phyloP scores from a whole-genome alignment of 2,113 vertebrate genomes.

The Emydura subglobosa region DNA sequence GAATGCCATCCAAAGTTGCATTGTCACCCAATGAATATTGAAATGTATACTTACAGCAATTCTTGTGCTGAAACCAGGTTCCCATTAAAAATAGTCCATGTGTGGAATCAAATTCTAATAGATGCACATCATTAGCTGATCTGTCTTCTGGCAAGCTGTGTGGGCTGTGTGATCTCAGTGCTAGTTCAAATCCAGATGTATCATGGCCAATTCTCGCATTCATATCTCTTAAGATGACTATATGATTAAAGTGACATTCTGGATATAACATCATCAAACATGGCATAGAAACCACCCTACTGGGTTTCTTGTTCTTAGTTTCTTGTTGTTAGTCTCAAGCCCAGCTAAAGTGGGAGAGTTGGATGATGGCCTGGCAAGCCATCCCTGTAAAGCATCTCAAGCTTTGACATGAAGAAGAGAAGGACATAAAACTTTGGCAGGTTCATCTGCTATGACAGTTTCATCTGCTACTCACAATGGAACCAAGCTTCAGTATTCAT shows the following conservation, averaged over 20 bases:
- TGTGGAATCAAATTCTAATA: background rate
- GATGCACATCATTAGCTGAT: background rate
- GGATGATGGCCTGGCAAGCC: background rate
- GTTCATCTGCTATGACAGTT: background rate
- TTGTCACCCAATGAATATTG: background rate
- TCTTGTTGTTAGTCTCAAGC: background rate
- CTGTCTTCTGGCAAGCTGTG: background rate
- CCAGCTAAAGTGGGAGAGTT: background rate
- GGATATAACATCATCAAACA: background rate
- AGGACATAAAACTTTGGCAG: background rate
- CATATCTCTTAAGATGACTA: background rate
- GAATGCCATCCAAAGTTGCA: background rate
- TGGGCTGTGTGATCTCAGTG: background rate
- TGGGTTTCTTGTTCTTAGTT: background rate
- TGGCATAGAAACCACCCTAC: background rate
- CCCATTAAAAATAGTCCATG: background rate
- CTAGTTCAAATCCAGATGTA: background rate
- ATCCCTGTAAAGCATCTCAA: background rate
- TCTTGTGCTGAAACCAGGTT: background rate
- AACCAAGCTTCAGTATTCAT: background rate
- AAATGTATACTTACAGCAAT: background rate
- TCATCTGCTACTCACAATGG: background rate
- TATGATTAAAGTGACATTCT: background rate
- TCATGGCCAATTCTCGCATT: background rate
- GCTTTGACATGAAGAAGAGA: background rate